Evolutionary conservation across 92 coral and sea anemone species (phyloP).

Genomic region (Blastomussa wellsi): DNA sequence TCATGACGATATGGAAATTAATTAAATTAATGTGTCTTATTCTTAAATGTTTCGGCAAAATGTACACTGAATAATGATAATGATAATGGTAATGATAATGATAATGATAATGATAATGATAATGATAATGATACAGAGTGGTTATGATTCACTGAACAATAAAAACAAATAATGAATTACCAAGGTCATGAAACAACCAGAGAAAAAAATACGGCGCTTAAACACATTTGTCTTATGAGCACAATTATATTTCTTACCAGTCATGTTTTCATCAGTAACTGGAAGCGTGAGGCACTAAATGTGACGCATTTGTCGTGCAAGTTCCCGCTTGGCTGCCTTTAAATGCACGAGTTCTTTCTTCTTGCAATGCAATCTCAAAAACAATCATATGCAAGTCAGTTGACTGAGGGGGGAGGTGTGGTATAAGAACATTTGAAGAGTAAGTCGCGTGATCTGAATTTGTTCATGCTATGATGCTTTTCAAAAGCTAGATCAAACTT

Average conservation of each 20-base stretch:
- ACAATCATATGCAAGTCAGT: background rate
- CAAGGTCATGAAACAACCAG: background rate
- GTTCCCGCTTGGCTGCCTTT: background rate
- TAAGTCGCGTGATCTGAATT: background rate
- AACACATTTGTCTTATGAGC: background rate
- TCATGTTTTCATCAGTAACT: background rate
- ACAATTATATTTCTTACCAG: background rate
- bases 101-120: too few relatives aligned
- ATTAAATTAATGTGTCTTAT: too few relatives aligned
- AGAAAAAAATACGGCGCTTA: background rate
- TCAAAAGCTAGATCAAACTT: background rate
- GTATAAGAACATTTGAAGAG: conserved; percentile 30
- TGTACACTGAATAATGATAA: too few relatives aligned
- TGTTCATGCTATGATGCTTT: background rate
- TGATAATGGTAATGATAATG: too few relatives aligned
- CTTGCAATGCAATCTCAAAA: background rate
- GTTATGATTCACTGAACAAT: too few relatives aligned
- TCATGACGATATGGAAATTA: too few relatives aligned
- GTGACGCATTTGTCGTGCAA: background rate
- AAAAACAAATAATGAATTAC: too few relatives aligned
- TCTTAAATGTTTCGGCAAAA: too few relatives aligned
- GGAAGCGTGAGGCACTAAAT: background rate
- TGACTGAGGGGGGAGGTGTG: conserved; percentile 38
- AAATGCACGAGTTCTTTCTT: background rate
- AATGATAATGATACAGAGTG: too few relatives aligned